Percentiles rank a stretch among this genome's conserved stretches.
Evolutionary conservation across 2,888 invertebrate genomes (phyloP).

Genomic region (Drosophila sordidapex): DNA sequence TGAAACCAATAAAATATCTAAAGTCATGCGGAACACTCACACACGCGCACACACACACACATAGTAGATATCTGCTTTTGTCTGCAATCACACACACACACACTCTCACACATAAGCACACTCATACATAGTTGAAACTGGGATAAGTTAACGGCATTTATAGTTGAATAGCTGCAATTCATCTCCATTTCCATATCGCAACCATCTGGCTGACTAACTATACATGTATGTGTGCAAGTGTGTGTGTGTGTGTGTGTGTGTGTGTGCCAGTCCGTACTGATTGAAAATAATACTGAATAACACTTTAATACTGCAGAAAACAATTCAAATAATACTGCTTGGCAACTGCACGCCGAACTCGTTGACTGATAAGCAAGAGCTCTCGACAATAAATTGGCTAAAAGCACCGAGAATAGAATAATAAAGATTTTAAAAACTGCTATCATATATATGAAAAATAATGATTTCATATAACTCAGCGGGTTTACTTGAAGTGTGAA

Average conservation of each 20-base stretch:
- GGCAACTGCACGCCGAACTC: neutral
- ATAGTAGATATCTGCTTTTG: slow-evolving; percentile 36
- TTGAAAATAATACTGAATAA: slow-evolving; percentile 44
- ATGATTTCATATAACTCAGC: neutral
- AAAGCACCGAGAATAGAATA: neutral
- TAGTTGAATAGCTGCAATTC: slow-evolving; percentile 56
- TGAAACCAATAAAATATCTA: slow-evolving; percentile 57
- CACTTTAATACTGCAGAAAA: slow-evolving; percentile 4
- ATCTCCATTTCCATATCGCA: slow-evolving; percentile 53
- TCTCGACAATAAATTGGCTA: neutral
- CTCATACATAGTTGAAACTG: slow-evolving; percentile 9
- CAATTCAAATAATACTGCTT: slow-evolving; percentile 3
- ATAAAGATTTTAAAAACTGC: neutral
- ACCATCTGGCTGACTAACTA: slow-evolving; percentile 35
- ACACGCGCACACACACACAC: slow-evolving; percentile 2
- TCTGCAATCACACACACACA: slow-evolving; percentile 29
- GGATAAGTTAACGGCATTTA: slow-evolving; percentile 52
- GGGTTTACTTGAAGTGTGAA: neutral
- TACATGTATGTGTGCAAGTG: neutral
- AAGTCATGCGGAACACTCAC: slow-evolving; percentile 43
- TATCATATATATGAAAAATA: neutral
- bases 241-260: neutral
- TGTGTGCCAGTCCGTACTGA: slow-evolving; percentile 15
- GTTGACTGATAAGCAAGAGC: neutral
- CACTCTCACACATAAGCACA: slow-evolving; percentile 1